Conservation (phyloP, 2,797 vertebrate genomes). For the Mastacembelus armatus region DNA sequence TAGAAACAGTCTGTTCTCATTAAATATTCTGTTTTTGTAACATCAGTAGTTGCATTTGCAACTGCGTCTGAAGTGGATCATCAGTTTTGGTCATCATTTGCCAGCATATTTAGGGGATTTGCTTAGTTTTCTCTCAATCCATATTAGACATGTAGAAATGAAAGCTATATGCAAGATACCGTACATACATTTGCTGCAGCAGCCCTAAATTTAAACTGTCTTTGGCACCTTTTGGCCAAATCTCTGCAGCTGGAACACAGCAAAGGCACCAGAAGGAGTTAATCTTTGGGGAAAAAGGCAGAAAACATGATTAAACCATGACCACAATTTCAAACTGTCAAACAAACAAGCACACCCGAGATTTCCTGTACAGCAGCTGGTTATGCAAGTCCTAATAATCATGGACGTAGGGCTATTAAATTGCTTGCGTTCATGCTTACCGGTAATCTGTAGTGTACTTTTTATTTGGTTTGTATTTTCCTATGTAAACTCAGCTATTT, state of each 20-base stretch:
- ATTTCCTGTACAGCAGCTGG: slow-evolving; percentile 22
- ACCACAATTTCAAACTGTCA: slow-evolving; percentile 40
- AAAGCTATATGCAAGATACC: not conserved
- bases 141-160: not conserved
- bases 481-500: not conserved
- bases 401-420: slow-evolving; percentile 29
- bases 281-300: not conserved
- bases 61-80: not conserved
- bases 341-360: slow-evolving; percentile 22
- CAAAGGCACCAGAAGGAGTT: slow-evolving; percentile 6
- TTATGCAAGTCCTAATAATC: slow-evolving; percentile 31
- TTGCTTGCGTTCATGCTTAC: not conserved
- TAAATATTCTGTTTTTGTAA: slow-evolving; percentile 2
- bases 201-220: not conserved
- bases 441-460: no score
- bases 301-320: slow-evolving; percentile 29
- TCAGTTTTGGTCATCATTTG: not conserved
- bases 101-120: not conserved
- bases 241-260: slow-evolving; percentile 9
- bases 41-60: not conserved
- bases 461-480: no score
- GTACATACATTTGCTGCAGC: not conserved
- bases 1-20: not conserved
- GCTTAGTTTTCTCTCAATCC: not conserved
- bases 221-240: slow-evolving; percentile 6